phyloP scores from a whole-genome alignment of 1,140 invertebrate species.

The Melitaea cinxia region DNA sequence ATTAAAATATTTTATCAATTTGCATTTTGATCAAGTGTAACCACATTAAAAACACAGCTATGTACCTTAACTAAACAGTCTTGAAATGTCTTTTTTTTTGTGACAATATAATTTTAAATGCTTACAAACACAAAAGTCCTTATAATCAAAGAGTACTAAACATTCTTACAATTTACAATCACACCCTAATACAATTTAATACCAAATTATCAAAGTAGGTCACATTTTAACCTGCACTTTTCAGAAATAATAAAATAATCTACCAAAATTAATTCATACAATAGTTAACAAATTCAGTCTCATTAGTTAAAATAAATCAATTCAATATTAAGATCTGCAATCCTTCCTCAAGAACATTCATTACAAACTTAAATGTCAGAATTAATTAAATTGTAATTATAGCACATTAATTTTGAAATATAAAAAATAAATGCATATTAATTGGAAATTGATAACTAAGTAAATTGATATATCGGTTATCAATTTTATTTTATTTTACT shows the following conservation, averaged over 20 bases:
- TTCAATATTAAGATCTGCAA: slow-evolving; percentile 47
- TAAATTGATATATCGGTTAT: slow-evolving; percentile 6
- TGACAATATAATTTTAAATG: slow-evolving; percentile 5
- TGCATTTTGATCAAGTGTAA: slow-evolving; percentile 8
- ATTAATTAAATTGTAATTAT: slow-evolving; percentile 15
- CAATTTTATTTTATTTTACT: slow-evolving; percentile 8
- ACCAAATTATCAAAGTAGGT: slow-evolving; percentile 35
- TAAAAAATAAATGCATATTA: slow-evolving; percentile 44
- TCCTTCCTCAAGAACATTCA: slow-evolving; percentile 60
- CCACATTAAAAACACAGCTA: slow-evolving; percentile 4
- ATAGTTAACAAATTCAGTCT: slow-evolving; percentile 78
- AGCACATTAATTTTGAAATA: slow-evolving; percentile 19
- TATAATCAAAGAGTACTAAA: neutral
- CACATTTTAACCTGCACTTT: slow-evolving; percentile 50
- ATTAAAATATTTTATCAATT: neutral
- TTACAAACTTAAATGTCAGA: slow-evolving; percentile 24
- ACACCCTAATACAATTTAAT: neutral
- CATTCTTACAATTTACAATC: neutral
- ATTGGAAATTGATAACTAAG: slow-evolving; percentile 24
- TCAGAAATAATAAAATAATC: slow-evolving; percentile 75
- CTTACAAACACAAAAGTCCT: slow-evolving; percentile 1
- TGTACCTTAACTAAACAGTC: slow-evolving; percentile 39
- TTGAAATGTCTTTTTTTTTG: slow-evolving; percentile 52
- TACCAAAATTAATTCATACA: slow-evolving; percentile 62
- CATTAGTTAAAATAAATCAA: slow-evolving; percentile 70